Percentiles rank a stretch among this genome's conserved stretches.
Evolutionary conservation across 2,797 vertebrate species (phyloP).

Genomic region (Channa striata): DNA sequence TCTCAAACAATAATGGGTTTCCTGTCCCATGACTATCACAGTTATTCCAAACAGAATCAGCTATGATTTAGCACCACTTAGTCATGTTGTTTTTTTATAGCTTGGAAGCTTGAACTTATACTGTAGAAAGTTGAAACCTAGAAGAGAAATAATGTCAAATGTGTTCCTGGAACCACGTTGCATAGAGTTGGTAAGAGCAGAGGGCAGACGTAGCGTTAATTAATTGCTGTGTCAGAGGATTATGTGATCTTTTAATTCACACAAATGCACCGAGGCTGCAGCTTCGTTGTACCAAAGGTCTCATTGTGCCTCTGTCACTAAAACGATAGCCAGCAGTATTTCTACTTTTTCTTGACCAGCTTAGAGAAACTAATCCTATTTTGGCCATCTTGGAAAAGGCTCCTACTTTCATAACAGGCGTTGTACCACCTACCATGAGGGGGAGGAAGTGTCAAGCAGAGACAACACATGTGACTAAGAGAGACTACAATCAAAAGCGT

Average conservation of each 20-base stretch:
- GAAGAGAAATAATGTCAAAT: conserved; percentile 4
- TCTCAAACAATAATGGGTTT: conserved; percentile 34
- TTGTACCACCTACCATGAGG: conserved; percentile 70
- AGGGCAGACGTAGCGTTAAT: conserved; percentile 8
- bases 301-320: conserved; percentile 4
- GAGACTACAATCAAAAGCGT: conserved; percentile 51
- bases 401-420: conserved; percentile 73
- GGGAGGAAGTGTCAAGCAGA: conserved; percentile 81
- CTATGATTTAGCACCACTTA: not conserved
- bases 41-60: conserved; percentile 13
- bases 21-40: conserved; percentile 11
- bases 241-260: conserved; percentile 9
- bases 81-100: conserved; percentile 3
- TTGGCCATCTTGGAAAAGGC: conserved; percentile 60
- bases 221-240: not conserved
- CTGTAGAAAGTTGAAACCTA: not conserved
- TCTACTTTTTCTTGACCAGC: conserved; percentile 38
- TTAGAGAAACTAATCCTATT: conserved; percentile 37
- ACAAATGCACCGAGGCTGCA: not conserved
- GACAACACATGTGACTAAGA: conserved; percentile 77
- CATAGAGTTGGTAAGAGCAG: not conserved
- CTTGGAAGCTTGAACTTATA: not conserved
- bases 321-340: conserved; percentile 24
- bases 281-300: conserved; percentile 1
- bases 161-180: conserved; percentile 2